Evolutionary conservation across 2,888 invertebrate species (phyloP), one percentile per base, ranked within the genome.

Genomic region (Orthosia gothica): DNA sequence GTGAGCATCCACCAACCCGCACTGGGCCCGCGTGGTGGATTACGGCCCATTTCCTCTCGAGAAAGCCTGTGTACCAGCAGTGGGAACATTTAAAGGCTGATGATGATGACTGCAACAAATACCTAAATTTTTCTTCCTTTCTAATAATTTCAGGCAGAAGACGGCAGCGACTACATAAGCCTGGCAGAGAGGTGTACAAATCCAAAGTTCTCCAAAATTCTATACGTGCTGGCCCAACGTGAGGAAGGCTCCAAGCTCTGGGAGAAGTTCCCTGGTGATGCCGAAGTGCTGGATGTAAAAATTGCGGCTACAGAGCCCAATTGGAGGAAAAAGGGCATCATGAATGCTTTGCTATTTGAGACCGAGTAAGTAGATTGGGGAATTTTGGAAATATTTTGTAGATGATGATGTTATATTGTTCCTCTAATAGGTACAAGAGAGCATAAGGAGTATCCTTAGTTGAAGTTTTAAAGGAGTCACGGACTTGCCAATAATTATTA

Each of bases 301-400:
- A 97, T 98, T 52, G 94, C 98, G 0, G 97, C 98, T 0, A 98
- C 98, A 2, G 97, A 98, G 84, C 96, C 95, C 0, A 94, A 94
- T 18, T 98, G 97, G 97, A 95, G 98, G 79, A 97, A 97, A 64
- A 96, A 96, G 81, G 98, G 98, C 4, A 97, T 98, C 75, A 98
- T 97, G 86, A 97, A 97, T 81, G 95, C 95, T 26, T 94, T 98
- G 18, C 92, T 98, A 82, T 94, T 97, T 65, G 97, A 95, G 86
- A 97, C 98, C 7, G 97, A 97, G 98, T 98, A 94, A 96, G 97
- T 88, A 52, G 12, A 49, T 2, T 18, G 5, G 26, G 15, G 18
- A 18, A 0, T 32, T 7, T 32, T 32, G 32, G 32, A 40, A 40
- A 40, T 40, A 40, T 40, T 40, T 40, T 7, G 40, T 40, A 40